These are phyloP conservation scores for Cerceris ruficornis DNA, from an alignment of 2,888 invertebrate genomes.

Conservation along the genomic window DNA sequence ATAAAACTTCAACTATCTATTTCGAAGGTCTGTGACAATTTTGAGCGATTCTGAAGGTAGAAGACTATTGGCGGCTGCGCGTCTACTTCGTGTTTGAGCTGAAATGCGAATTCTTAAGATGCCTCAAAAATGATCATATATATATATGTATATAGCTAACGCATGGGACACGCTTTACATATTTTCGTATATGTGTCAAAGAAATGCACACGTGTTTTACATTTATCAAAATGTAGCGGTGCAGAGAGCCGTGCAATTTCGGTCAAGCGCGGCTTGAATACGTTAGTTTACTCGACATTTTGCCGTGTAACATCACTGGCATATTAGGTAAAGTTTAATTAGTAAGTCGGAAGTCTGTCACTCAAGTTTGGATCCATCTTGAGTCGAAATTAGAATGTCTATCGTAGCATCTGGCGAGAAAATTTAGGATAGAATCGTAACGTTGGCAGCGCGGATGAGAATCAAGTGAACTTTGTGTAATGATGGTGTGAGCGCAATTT, in stretches of 20 bases:
- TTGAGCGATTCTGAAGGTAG: too few relatives aligned
- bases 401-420: background rate
- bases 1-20: too few relatives aligned
- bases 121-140: too few relatives aligned
- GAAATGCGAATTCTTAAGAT: too few relatives aligned
- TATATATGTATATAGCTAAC: too few relatives aligned
- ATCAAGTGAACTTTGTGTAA: conserved; percentile 12
- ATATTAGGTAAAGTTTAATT: conserved; percentile 1
- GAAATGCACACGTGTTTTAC: background rate
- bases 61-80: too few relatives aligned
- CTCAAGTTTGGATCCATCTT: background rate
- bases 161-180: background rate
- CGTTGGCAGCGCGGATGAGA: conserved; percentile 2
- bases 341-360: background rate
- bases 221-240: background rate
- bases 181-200: background rate
- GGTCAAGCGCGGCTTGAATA: background rate
- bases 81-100: too few relatives aligned
- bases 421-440: conserved; percentile 12
- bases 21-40: too few relatives aligned
- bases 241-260: background rate
- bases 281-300: conserved; percentile 1
- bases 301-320: background rate
- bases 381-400: background rate
- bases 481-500: too few relatives aligned